Conservation (phyloP, 2,888 invertebrate species). For the Scrobipalpa atriplicella region DNA sequence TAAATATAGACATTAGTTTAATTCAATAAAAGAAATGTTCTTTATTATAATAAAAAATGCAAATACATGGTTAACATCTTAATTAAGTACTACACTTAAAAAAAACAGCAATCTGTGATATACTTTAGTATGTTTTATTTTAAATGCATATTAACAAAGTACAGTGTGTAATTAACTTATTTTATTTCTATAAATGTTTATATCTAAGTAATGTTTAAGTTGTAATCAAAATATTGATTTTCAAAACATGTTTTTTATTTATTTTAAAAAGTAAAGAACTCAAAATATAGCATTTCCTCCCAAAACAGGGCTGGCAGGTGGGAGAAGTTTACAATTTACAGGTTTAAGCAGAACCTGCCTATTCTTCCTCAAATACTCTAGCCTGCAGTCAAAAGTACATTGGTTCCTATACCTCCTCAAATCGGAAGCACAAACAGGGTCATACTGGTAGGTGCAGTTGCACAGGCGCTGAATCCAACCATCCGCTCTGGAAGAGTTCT, state of each 20-base stretch:
- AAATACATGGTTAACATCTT: slow-evolving; percentile 3
- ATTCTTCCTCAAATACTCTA: slow-evolving; percentile 38
- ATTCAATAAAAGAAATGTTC: background rate
- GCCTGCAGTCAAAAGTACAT: slow-evolving; percentile 48
- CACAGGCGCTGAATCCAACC: slow-evolving; percentile 43
- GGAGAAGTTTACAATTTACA: background rate
- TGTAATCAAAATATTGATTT: background rate
- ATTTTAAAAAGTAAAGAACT: background rate
- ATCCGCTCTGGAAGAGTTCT: slow-evolving; percentile 27
- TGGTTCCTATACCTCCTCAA: slow-evolving; percentile 45
- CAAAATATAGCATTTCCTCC: background rate
- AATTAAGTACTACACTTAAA: slow-evolving; percentile 2
- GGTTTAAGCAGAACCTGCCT: background rate
- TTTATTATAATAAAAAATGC: background rate
- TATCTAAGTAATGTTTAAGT: background rate
- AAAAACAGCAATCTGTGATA: slow-evolving; percentile 19
- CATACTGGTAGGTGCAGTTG: slow-evolving; percentile 50
- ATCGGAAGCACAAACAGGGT: slow-evolving; percentile 52
- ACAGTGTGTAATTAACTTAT: background rate
- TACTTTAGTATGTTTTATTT: slow-evolving; percentile 12
- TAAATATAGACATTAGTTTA: slow-evolving; percentile 1
- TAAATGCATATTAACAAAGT: slow-evolving; percentile 3
- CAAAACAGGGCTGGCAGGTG: background rate
- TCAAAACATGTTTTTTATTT: background rate
- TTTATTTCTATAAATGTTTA: too few species aligned